Conservation (phyloP, 2,113 vertebrate genomes). For the Genyomyrus donnyi region DNA sequence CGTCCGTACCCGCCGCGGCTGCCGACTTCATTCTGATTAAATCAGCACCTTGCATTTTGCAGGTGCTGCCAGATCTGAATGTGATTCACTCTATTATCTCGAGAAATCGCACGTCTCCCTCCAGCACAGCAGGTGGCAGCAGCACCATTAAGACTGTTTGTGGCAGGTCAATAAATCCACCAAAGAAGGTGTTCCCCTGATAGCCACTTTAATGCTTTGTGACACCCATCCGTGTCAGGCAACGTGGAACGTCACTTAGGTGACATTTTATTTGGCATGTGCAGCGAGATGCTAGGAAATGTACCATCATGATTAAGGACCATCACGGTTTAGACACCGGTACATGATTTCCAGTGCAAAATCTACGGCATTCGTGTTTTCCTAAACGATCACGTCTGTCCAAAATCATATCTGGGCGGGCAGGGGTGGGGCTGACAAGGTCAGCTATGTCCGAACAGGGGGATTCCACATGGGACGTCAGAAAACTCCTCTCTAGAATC, state of each 20-base stretch:
- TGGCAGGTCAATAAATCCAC: not conserved
- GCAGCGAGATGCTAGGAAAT: not conserved
- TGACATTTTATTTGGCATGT: not conserved
- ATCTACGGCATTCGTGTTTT: not conserved
- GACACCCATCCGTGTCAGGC: not conserved
- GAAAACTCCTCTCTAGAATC: not conserved
- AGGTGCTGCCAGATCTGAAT: not conserved
- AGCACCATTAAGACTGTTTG: not conserved
- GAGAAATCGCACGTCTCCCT: not conserved
- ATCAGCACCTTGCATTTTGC: not conserved
- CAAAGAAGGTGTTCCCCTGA: not conserved
- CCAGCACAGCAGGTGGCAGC: slow-evolving; percentile 4
- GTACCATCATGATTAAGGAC: not conserved
- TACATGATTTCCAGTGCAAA: not conserved
- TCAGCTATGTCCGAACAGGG: not conserved
- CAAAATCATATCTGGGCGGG: not conserved
- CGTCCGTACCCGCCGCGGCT: not conserved
- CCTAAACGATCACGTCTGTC: not conserved
- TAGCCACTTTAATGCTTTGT: not conserved
- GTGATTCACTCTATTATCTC: not conserved
- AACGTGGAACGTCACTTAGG: not conserved
- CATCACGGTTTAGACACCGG: not conserved
- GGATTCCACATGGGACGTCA: not conserved
- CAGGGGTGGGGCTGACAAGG: not conserved
- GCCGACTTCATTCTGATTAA: not conserved